Conservation (phyloP, 2,113 vertebrate species). For the Hemiscyllium ocellatum region DNA sequence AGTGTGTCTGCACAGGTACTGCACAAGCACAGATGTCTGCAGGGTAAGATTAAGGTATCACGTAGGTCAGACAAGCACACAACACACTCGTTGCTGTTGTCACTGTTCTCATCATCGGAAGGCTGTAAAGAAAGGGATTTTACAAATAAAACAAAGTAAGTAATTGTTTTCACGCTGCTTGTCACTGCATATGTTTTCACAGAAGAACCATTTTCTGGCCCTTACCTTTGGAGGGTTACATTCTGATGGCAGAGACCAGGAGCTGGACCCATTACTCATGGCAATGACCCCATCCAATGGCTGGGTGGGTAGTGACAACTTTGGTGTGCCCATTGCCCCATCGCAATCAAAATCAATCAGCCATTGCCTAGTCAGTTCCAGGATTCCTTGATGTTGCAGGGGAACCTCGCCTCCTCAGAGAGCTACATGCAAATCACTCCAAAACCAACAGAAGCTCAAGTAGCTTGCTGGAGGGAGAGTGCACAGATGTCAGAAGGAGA, state of each 20-base stretch:
- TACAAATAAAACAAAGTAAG: neutral
- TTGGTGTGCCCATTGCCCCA: no score
- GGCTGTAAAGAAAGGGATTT: slow-evolving; percentile 56
- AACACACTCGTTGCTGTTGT: slow-evolving; percentile 95
- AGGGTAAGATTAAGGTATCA: slow-evolving; percentile 89
- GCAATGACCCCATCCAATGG: no score
- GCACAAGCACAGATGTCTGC: slow-evolving; percentile 88
- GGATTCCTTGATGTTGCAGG: no score
- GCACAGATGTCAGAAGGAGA: no score
- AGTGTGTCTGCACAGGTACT: slow-evolving; percentile 88
- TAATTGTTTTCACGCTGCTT: neutral
- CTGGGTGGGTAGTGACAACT: no score
- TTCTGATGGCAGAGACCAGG: neutral
- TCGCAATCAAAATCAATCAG: no score
- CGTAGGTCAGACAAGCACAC: slow-evolving; percentile 89
- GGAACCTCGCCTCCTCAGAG: no score
- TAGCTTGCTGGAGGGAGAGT: no score
- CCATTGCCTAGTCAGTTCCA: no score
- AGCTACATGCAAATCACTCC: no score
- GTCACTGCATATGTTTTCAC: neutral
- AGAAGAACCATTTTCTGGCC: neutral
- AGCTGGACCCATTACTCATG: neutral
- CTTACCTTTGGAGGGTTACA: neutral
- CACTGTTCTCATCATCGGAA: slow-evolving; percentile 87
- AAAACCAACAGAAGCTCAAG: no score